Conservation (phyloP, 2,113 vertebrate species). For the Raja brachyura region DNA sequence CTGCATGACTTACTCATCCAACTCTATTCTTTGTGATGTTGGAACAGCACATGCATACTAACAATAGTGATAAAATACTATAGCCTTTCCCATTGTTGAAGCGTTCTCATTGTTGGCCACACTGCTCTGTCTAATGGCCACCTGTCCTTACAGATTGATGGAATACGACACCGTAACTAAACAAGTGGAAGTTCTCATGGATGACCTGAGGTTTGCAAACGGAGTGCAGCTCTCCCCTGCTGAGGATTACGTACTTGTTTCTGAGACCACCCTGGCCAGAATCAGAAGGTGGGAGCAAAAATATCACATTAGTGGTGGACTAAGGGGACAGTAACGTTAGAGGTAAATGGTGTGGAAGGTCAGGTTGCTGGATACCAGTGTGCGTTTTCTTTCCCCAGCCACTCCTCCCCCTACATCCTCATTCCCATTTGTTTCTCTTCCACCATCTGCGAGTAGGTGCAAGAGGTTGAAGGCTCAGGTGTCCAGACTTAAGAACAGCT, state of each 20-base stretch:
- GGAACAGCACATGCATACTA: too few relatives aligned
- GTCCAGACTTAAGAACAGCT: too few relatives aligned
- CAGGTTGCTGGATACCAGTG: background rate
- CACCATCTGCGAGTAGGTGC: too few relatives aligned
- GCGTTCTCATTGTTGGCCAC: background rate
- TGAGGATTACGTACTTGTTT: conserved; percentile 89
- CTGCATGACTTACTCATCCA: too few relatives aligned
- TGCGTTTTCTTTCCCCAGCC: too few relatives aligned
- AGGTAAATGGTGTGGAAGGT: background rate
- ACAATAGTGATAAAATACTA: too few relatives aligned
- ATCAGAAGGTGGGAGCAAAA: conserved; percentile 67
- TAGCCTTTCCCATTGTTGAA: too few relatives aligned
- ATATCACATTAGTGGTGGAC: background rate
- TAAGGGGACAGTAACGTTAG: background rate
- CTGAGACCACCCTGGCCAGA: conserved; percentile 88
- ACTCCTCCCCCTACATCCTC: too few relatives aligned
- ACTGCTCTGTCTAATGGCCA: background rate
- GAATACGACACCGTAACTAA: conserved; percentile 75
- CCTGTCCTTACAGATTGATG: conserved; percentile 19
- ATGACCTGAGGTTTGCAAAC: conserved; percentile 83
- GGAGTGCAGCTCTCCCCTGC: conserved; percentile 85
- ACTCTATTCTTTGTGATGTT: too few relatives aligned
- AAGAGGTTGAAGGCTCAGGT: too few relatives aligned
- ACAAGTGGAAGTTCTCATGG: conserved; percentile 84
- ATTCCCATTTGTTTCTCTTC: too few relatives aligned